These are phyloP conservation scores for Gallinago stenura DNA, from an alignment of 2,797 vertebrate species.

Conservation along the genomic window DNA sequence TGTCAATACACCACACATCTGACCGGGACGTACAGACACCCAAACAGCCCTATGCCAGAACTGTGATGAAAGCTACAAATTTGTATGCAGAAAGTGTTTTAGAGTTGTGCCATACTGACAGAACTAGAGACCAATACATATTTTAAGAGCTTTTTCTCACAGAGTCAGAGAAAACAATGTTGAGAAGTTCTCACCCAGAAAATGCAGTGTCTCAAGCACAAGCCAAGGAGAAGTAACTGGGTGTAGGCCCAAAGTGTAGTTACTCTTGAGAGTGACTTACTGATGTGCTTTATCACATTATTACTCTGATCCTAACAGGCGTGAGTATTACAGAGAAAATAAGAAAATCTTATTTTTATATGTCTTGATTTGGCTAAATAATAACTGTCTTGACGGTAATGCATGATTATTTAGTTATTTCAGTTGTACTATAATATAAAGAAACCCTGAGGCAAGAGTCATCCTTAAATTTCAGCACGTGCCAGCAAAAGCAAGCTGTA, in stretches of 20 bases:
- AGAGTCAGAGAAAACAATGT: background rate
- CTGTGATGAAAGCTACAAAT: background rate
- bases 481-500: background rate
- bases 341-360: background rate
- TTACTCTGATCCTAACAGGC: background rate
- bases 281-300: background rate
- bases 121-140: background rate
- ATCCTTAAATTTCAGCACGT: background rate
- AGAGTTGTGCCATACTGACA: background rate
- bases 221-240: background rate
- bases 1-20: background rate
- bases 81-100: background rate
- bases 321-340: background rate
- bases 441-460: background rate
- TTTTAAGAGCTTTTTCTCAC: constrained; percentile 1
- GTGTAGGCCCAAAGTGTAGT: background rate
- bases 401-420: background rate
- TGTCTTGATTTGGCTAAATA: background rate
- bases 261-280: background rate
- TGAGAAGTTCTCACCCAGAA: background rate
- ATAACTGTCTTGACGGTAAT: background rate
- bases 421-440: background rate
- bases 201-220: background rate
- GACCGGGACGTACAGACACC: background rate
- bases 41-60: background rate